Evolutionary conservation across 2,113 vertebrate genomes (phyloP), one percentile per base, ranked within the genome.

Genomic region (Dendrocopos noguchii): DNA sequence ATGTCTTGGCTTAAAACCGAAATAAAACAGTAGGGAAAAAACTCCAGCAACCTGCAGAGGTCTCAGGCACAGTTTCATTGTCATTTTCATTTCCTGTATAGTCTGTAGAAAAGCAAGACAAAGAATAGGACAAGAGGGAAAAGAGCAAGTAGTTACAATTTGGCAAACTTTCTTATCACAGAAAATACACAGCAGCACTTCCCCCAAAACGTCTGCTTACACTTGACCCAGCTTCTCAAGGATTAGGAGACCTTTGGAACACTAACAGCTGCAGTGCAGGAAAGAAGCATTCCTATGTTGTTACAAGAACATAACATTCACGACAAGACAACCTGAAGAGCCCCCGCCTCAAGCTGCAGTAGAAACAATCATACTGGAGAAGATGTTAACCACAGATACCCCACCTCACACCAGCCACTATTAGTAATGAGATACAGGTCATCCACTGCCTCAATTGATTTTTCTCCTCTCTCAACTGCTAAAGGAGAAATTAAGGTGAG

Each of bases 31-130:
- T 95, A 98, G 96, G 97, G 97, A 97, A 95, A 98, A 98, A 97
- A 98, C 68, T 97, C 97, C 97, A 98, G 98, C 98, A 98, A 99
- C 99, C 99, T 99, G 99, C 97, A 96, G 98, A 97, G 97, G 98
- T 96, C 98, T 99, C 96, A 84, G 99, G 97, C 97, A 98, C 98
- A 96, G 98, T 98, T 83, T 99, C 98, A 98, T 98, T 99, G 97
- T 99, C 98, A 99, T 98, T 99, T 96, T 99, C 99, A 98, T 98
- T 98, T 99, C 98, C 99, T 98, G 99, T 97, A 98, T 98, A 97
- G 91, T 99, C 99, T 99, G 99, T 87, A 97, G 98, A 97, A 94
- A 98, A 97, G 98, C 96, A 97, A 98, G 98, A 98, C 95, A 99
- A 80, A 97, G 90, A 95, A 93, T 2, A 93, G 98, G 97, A 98